phyloP scores from a whole-genome alignment of 2,113 vertebrate genomes.

The Python bivittatus region DNA sequence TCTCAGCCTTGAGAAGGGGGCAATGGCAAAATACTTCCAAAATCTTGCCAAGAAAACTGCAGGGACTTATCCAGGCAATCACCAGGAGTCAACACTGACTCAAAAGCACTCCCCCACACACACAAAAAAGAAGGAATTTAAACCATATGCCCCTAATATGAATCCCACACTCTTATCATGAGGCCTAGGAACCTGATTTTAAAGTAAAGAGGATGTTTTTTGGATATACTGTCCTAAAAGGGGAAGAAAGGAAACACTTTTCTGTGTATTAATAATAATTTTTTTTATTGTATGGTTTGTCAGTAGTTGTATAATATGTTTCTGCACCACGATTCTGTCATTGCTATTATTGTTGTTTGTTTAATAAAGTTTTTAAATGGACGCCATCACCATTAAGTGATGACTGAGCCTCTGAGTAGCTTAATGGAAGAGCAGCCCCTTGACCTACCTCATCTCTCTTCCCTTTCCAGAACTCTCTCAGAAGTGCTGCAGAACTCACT shows the following conservation, averaged over 20 bases:
- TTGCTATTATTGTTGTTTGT: not conserved
- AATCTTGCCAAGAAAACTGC: not conserved
- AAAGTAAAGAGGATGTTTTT: not conserved
- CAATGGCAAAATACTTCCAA: not conserved
- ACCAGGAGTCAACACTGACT: not conserved
- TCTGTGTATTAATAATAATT: not conserved
- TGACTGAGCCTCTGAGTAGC: not conserved
- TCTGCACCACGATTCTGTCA: not conserved
- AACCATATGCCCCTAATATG: not conserved
- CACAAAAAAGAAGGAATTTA: not conserved
- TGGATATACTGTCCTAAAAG: not conserved
- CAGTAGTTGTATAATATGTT: not conserved
- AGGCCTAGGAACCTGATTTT: not conserved
- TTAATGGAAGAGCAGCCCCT: not conserved
- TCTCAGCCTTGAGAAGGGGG: not conserved
- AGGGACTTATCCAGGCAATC: not conserved
- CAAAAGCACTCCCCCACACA: not conserved
- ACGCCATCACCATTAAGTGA: not conserved
- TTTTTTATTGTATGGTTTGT: not conserved
- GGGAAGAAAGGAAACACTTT: not conserved
- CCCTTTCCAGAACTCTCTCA: conserved; percentile 55
- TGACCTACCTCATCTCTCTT: not conserved
- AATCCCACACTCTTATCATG: not conserved
- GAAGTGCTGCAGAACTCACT: conserved; percentile 59
- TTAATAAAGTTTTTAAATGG: not conserved